Base-by-base conservation (phyloP, 2,888 invertebrate species). In the Acrobasis repandana region DNA sequence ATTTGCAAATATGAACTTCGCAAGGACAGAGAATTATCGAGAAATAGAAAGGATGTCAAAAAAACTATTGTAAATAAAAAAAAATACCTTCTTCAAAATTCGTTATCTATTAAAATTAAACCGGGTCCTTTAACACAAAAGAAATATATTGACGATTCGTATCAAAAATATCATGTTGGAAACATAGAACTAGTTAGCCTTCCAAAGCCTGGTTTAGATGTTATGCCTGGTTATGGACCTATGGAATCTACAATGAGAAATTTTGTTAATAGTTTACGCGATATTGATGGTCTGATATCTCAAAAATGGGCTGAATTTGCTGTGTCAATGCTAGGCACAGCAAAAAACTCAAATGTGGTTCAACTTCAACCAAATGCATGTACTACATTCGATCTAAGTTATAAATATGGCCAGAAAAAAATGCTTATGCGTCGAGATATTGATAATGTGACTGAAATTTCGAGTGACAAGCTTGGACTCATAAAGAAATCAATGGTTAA, bases 111-210 rank as follows among this genome's bases (percentile, higher is more conserved):
- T 11, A 86, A 86, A 70, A 93, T 94, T 74, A 93, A 89, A 72
- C 93, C 94, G 3, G 94, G 94, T 0, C 94, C 94, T 4, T 76
- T 94, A 52, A 79, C 83, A 58, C 92, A 83, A 72, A 94, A 94
- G 78, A 77, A 73, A 56, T 62, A 74, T 59, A 79, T 93, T 33
- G 93, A 91, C 67, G 71, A 84, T 65, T 88, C 93, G 34, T 79
- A 84, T 65, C 87, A 89, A 69, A 88, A 86, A 69, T 80, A 82
- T 68, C 81, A 87, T 48, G 77, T 89, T 65, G 93, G 93, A 69
- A 75, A 84, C 61, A 85, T 88, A 36, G 83, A 92, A 69, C 67
- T 93, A 58, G 80, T 91, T 49, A 77, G 82, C 61, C 78, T 94
- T 51, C 94, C 94, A n/a, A 86, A 85, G 74, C 79, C 93, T 46